Percentiles rank a stretch among this genome's conserved stretches.
These are phyloP conservation scores for Andrena bicolor DNA, from an alignment of 2,888 invertebrate genomes.

Conservation along the genomic window DNA sequence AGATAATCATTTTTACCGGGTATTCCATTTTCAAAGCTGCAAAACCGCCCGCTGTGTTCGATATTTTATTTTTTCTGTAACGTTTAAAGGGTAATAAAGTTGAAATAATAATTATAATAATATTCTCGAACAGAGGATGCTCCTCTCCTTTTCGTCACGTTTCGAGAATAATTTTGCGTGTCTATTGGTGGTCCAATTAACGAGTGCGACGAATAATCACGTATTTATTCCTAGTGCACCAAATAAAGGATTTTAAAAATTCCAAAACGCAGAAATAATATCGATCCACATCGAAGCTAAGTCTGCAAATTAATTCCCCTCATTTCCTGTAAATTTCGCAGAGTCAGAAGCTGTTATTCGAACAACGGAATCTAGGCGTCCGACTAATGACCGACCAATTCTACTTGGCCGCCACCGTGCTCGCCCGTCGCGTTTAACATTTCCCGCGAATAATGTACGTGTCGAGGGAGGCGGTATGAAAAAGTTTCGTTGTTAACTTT, in stretches of 20 bases:
- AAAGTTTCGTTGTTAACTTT: conserved; percentile 39
- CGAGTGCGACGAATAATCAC: too few species aligned
- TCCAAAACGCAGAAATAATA: too few species aligned
- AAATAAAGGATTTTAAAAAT: too few species aligned
- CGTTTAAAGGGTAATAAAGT: too few species aligned
- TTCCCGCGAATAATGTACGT: conserved; percentile 14
- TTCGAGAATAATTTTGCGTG: too few species aligned
- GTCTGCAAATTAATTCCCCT: background rate
- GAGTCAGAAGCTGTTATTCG: background rate
- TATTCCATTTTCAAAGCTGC: background rate
- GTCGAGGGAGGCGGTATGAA: background rate
- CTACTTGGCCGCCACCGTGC: conserved; percentile 9
- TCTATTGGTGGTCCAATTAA: too few species aligned
- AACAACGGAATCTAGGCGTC: conserved; percentile 3
- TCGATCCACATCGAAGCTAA: too few species aligned
- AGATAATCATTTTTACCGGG: conserved; percentile 1
- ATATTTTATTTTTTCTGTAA: too few species aligned
- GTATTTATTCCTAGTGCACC: too few species aligned
- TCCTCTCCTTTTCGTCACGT: background rate
- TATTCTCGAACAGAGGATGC: background rate
- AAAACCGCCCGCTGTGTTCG: background rate
- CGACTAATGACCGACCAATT: conserved; percentile 30
- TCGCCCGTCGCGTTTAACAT: conserved; percentile 5
- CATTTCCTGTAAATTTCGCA: background rate
- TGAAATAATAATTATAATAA: too few species aligned